phyloP scores from a whole-genome alignment of 2,113 vertebrate genomes.

The Microcebus jonahi region DNA sequence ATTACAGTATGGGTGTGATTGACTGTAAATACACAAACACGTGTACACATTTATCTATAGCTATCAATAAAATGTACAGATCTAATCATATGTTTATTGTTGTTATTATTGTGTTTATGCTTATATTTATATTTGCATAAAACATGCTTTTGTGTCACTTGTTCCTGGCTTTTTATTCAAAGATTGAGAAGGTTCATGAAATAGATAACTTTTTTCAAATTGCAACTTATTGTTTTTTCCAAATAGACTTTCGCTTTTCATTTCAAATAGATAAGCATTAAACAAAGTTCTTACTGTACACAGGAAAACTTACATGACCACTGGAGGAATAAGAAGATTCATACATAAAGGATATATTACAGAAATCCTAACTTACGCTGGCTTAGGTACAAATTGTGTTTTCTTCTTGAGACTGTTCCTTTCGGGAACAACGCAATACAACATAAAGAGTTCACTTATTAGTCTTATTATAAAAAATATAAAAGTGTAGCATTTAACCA shows the following conservation, averaged over 20 bases:
- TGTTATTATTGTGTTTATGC: not conserved
- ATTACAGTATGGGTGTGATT: not conserved
- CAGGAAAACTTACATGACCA: not conserved
- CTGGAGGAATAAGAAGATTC: not conserved
- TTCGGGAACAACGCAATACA: not conserved
- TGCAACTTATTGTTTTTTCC: not conserved
- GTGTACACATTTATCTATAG: not conserved
- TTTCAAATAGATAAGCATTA: conserved; percentile 6
- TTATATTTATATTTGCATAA: not conserved
- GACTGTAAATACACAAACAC: not conserved
- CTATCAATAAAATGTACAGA: not conserved
- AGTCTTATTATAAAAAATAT: not conserved
- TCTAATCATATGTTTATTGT: not conserved
- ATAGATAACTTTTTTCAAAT: not conserved
- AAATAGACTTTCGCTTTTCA: not conserved
- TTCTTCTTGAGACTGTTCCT: not conserved
- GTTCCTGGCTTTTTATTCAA: not conserved
- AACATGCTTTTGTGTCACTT: not conserved
- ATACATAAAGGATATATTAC: not conserved
- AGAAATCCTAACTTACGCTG: not conserved
- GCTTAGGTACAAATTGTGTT: not conserved
- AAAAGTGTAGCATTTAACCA: not conserved
- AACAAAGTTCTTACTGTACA: not conserved
- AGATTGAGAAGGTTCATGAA: not conserved
- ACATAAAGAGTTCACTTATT: not conserved